Evolutionary conservation across 2,113 vertebrate species (phyloP).

Genomic region (Engraulis encrasicolus): DNA sequence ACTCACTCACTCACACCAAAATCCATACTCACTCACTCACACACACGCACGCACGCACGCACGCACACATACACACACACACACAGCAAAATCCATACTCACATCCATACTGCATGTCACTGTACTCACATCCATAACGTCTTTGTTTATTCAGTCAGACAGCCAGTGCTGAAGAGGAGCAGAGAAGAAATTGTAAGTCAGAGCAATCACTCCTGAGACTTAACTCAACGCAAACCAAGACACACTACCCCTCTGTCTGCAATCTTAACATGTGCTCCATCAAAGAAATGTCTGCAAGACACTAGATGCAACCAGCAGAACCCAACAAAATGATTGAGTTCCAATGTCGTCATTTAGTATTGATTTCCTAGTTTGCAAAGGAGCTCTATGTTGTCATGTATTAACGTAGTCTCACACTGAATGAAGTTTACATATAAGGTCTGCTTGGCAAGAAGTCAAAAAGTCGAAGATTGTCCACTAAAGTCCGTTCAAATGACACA

Average conservation of each 20-base stretch:
- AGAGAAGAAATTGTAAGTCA: constrained; percentile 9
- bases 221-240: background rate
- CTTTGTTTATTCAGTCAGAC: background rate
- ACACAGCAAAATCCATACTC: constrained; percentile 3
- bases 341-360: background rate
- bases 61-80: constrained; percentile 24
- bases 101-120: no score
- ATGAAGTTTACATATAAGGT: constrained; percentile 35
- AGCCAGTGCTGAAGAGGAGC: constrained; percentile 36
- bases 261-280: constrained; percentile 33
- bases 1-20: no score
- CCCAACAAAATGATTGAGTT: background rate
- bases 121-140: no score
- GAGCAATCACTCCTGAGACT: background rate
- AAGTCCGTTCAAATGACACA: background rate
- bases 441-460: background rate
- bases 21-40: no score
- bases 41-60: constrained; percentile 10
- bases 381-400: constrained; percentile 48
- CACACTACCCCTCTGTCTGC: constrained; percentile 11
- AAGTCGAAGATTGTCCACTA: background rate
- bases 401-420: constrained; percentile 19
- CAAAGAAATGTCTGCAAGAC: background rate
- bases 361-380: constrained; percentile 28
- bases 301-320: background rate